Evolutionary conservation across 2,113 vertebrate species (phyloP).

Genomic region (Mastomys coucha): DNA sequence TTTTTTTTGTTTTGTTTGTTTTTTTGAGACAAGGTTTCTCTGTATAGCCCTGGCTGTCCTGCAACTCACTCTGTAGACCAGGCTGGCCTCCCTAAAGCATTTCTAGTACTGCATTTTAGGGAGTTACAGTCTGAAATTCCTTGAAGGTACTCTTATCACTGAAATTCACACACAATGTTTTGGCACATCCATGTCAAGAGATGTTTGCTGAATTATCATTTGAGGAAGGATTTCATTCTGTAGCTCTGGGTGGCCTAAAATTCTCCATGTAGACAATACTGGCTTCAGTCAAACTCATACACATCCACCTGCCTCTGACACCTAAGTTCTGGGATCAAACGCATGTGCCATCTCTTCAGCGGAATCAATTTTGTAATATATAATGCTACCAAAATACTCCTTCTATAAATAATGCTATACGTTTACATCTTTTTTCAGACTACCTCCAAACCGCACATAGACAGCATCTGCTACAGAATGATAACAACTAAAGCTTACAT

Average conservation of each 20-base stretch:
- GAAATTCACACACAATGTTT: neutral
- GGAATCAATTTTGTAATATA: neutral
- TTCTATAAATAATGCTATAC: slow-evolving; percentile 50
- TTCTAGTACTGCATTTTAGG: neutral
- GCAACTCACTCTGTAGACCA: no score
- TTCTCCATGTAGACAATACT: neutral
- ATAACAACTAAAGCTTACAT: slow-evolving; percentile 89
- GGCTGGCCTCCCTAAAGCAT: neutral
- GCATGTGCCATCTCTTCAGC: neutral
- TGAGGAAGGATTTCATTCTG: neutral
- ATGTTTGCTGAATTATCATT: neutral
- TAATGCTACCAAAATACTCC: slow-evolving; percentile 3
- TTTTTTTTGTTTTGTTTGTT: neutral
- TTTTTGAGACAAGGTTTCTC: no score
- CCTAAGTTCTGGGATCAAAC: neutral
- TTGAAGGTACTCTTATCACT: neutral
- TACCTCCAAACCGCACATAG: slow-evolving; percentile 91
- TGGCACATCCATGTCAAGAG: neutral
- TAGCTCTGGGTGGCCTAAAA: neutral
- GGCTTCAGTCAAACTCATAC: neutral
- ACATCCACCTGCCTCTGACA: neutral
- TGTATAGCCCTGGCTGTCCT: no score
- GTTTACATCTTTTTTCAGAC: slow-evolving; percentile 86
- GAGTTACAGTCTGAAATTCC: slow-evolving; percentile 29
- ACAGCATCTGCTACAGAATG: slow-evolving; percentile 89